Conservation (phyloP, 2,888 invertebrate species). For the Dorcus parallelipipedus region DNA sequence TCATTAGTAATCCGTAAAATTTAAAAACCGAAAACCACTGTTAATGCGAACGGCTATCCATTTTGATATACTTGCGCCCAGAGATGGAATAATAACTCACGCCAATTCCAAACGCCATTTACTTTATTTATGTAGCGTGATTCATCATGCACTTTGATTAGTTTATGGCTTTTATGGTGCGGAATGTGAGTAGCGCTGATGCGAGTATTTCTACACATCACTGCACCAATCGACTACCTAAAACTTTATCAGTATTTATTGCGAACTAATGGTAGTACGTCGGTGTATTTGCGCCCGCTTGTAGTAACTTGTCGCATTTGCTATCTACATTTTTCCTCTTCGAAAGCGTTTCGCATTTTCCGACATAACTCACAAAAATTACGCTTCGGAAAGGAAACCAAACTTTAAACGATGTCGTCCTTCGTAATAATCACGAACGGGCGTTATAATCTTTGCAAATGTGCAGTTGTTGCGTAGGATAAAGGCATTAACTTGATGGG, state of each 20-base stretch:
- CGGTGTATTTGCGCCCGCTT: slow-evolving; percentile 12
- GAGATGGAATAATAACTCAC: slow-evolving; percentile 52
- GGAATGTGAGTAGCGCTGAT: slow-evolving; percentile 47
- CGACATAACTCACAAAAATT: too few species aligned
- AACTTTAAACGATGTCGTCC: too few species aligned
- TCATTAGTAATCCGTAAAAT: slow-evolving; percentile 42
- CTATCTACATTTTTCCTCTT: too few species aligned
- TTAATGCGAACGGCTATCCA: slow-evolving; percentile 43
- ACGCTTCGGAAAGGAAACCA: too few species aligned
- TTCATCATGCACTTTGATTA: slow-evolving; percentile 53
- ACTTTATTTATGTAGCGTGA: slow-evolving; percentile 52
- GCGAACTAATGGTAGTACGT: slow-evolving; percentile 18
- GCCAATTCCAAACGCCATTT: slow-evolving; percentile 53
- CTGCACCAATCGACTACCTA: slow-evolving; percentile 32
- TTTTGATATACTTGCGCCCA: slow-evolving; percentile 50
- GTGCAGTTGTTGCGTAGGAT: slow-evolving; percentile 33
- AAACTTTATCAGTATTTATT: slow-evolving; percentile 31
- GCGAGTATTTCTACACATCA: slow-evolving; percentile 43
- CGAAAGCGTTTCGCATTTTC: too few species aligned
- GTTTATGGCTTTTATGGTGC: slow-evolving; percentile 52
- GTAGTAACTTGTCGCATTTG: slow-evolving; percentile 3
- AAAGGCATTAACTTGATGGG: slow-evolving; percentile 35
- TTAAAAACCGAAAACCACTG: slow-evolving; percentile 40
- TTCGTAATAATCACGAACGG: background rate
- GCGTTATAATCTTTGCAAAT: slow-evolving; percentile 16